Evolutionary conservation across 2,113 vertebrate species (phyloP).

Genomic region (Melanerpes formicivorus): DNA sequence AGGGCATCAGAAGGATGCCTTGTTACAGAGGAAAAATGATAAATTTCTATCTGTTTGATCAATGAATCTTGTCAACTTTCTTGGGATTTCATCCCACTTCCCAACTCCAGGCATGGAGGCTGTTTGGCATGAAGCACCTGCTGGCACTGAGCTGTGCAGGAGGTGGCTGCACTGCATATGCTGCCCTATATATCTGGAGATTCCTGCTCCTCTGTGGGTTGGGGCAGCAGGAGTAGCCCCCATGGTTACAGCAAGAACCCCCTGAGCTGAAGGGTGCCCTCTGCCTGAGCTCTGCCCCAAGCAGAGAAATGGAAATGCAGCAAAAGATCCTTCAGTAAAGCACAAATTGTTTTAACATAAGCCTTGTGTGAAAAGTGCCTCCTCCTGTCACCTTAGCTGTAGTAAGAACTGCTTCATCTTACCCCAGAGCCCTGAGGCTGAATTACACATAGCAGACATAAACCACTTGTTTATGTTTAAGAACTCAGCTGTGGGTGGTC

Average conservation of each 20-base stretch:
- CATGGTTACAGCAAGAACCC: accelerated
- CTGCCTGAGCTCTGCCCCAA: accelerated
- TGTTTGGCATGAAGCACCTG: background rate
- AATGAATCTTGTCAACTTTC: background rate
- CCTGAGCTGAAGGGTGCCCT: background rate
- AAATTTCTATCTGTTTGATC: background rate
- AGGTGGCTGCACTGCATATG: accelerated
- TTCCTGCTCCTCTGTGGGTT: accelerated
- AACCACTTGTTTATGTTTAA: background rate
- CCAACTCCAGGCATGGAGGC: background rate
- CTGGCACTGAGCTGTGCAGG: background rate
- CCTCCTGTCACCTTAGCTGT: background rate
- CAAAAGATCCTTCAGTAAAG: background rate
- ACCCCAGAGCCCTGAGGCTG: background rate
- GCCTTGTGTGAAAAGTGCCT: background rate
- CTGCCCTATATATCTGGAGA: background rate
- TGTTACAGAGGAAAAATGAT: background rate
- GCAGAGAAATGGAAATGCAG: background rate
- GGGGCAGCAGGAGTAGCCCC: background rate
- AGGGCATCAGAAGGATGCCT: background rate
- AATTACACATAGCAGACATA: background rate
- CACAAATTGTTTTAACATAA: background rate
- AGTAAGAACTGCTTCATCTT: background rate
- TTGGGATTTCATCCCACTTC: background rate
- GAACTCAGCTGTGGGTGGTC: background rate